These are phyloP conservation scores for Punctoribates punctum DNA, from an alignment of 2,888 invertebrate genomes.

Conservation along the genomic window DNA sequence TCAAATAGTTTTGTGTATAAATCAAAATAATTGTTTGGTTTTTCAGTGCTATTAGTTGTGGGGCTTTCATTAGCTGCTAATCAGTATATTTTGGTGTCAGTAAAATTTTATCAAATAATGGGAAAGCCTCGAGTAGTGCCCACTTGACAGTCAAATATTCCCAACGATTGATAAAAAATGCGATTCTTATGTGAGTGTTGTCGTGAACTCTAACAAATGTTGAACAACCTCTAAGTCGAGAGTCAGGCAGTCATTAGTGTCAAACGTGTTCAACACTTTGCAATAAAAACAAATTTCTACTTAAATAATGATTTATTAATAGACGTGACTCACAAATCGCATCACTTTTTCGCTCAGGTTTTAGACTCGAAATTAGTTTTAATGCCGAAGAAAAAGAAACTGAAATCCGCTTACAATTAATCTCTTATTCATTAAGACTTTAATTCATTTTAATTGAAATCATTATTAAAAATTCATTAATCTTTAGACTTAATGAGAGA, in stretches of 20 bases:
- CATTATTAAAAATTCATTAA: too few species aligned
- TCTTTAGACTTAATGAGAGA: too few species aligned
- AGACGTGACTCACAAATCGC: not conserved
- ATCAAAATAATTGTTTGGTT: too few species aligned
- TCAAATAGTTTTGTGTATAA: too few species aligned
- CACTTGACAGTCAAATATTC: too few species aligned
- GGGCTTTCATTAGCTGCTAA: too few species aligned
- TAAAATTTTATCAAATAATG: too few species aligned
- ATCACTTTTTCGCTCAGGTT: not conserved
- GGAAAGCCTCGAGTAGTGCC: too few species aligned
- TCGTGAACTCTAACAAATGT: not conserved
- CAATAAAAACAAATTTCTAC: not conserved
- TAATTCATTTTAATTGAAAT: too few species aligned
- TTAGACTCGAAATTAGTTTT: not conserved
- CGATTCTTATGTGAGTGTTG: not conserved
- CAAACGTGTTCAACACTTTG: not conserved
- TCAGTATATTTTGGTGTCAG: too few species aligned
- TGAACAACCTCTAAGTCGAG: constrained; percentile 2
- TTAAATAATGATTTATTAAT: not conserved
- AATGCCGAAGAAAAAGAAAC: not conserved
- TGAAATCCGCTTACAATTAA: not conserved
- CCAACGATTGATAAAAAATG: not conserved
- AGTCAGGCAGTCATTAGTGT: not conserved
- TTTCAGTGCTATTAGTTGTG: too few species aligned
- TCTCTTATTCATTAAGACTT: too few species aligned